Evolutionary conservation across 2,888 invertebrate genomes (phyloP), one percentile per base, ranked within the genome.

Genomic region (Rhabditoides inermis): DNA sequence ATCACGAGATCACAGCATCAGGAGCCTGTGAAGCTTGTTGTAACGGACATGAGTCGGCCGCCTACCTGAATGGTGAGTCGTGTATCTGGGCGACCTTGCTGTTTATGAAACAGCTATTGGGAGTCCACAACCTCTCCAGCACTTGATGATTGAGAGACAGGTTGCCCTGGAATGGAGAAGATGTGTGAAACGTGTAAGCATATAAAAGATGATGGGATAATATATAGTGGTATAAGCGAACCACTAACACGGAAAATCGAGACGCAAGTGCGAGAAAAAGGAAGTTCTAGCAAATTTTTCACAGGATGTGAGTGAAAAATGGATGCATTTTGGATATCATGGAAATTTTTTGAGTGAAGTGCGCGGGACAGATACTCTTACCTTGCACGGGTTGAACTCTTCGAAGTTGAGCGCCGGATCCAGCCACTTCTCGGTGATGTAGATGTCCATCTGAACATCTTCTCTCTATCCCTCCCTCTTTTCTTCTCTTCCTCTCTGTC

Each of bases 71-170:
- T 4, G 69, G 69, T 15, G 65, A 66, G 45, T 62, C 58, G 53
- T 69, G 69, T 41, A 69, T 68, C 22, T 61, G 56, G 2, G 69
- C 69, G 1, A 60, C 60, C 58, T 69, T 69, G 20, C 58, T 58
- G 48, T 69, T 68, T 48, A 69, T 65, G 45, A 69, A 73, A 44
- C 72, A 73, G 26, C 67, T 65, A 50, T 73, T 73, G 5, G 73
- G 73, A n/a, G 70, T 72, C 72, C 72, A 72, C 0, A 72, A 61
- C 2, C 61, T 45, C 12, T 63, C 62, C 7, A 66, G 50, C 7
- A 67, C 60, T 46, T 66, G 63, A 42, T 62, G 62, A 44, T 63
- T 65, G n/a, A 69, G 50, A 7, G 69, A 69, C 1, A 69, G 55
- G 51, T 69, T 69, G 20, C 60, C 63, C 60, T 36, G 41, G 53